Evolutionary conservation across 2,797 vertebrate genomes (phyloP).

Genomic region (Mallotus villosus): DNA sequence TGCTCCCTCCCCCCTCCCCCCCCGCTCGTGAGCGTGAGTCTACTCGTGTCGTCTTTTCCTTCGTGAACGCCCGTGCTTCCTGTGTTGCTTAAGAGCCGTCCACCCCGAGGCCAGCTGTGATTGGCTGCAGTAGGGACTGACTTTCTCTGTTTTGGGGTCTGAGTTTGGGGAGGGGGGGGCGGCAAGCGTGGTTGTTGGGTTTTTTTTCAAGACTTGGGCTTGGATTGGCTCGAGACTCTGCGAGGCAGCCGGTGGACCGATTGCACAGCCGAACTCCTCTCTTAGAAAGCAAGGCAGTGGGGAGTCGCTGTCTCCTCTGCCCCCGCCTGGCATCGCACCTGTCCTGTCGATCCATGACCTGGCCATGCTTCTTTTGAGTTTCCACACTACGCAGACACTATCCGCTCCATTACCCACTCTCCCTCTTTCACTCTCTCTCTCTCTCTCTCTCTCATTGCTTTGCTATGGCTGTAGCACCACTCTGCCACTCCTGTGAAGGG

Average conservation of each 20-base stretch:
- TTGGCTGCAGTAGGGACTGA: slow-evolving; percentile 27
- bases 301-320: slow-evolving; percentile 20
- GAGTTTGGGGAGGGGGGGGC: not conserved
- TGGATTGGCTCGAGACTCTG: slow-evolving; percentile 37
- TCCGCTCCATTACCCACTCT: not conserved
- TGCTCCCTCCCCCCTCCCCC: slow-evolving; percentile 34
- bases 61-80: slow-evolving; percentile 45
- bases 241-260: slow-evolving; percentile 43
- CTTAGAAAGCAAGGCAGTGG: slow-evolving; percentile 3
- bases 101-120: slow-evolving; percentile 24
- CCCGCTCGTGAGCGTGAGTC: slow-evolving; percentile 43
- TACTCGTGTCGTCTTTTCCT: slow-evolving; percentile 47
- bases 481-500: slow-evolving; percentile 10
- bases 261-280: slow-evolving; percentile 40
- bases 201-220: slow-evolving; percentile 23
- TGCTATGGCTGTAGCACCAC: slow-evolving; percentile 44
- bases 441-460: slow-evolving; percentile 11
- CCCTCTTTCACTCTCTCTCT: slow-evolving; percentile 22
- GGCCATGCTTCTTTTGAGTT: slow-evolving; percentile 23
- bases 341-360: slow-evolving; percentile 30
- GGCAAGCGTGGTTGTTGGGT: not conserved
- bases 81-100: slow-evolving; percentile 39
- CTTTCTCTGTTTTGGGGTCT: slow-evolving; percentile 15
- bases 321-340: slow-evolving; percentile 42
- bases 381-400: slow-evolving; percentile 55